phyloP scores from a whole-genome alignment of 2,113 vertebrate genomes.

The Apodemus speciosus region DNA sequence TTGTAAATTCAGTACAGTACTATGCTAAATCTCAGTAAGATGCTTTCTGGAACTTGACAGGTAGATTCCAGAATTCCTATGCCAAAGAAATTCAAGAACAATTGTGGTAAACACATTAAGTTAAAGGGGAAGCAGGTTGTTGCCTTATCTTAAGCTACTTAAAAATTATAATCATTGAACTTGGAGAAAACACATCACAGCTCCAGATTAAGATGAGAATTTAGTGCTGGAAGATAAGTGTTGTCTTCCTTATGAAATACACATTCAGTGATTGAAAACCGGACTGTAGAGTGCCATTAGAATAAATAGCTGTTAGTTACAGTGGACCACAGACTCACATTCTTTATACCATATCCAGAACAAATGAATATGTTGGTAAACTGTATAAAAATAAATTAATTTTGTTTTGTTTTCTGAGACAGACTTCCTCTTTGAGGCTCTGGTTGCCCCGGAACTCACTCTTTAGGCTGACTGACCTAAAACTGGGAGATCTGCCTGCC shows the following conservation, averaged over 20 bases:
- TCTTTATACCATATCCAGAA: neutral
- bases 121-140: neutral
- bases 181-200: neutral
- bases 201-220: neutral
- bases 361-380: neutral
- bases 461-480: neutral
- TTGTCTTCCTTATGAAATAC: neutral
- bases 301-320: neutral
- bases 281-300: neutral
- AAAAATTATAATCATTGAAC: slow-evolving; percentile 24
- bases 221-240: neutral
- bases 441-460: neutral
- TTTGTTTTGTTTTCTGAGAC: neutral
- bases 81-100: slow-evolving; percentile 9
- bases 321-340: neutral
- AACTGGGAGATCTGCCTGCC: neutral
- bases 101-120: neutral
- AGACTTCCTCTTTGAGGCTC: neutral
- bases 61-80: neutral
- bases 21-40: neutral
- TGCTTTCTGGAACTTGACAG: neutral
- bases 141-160: neutral
- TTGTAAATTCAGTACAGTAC: neutral
- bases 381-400: slow-evolving; percentile 16
- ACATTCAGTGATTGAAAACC: neutral